These are phyloP conservation scores for Osmerus mordax DNA, from an alignment of 2,113 vertebrate species.

Conservation along the genomic window DNA sequence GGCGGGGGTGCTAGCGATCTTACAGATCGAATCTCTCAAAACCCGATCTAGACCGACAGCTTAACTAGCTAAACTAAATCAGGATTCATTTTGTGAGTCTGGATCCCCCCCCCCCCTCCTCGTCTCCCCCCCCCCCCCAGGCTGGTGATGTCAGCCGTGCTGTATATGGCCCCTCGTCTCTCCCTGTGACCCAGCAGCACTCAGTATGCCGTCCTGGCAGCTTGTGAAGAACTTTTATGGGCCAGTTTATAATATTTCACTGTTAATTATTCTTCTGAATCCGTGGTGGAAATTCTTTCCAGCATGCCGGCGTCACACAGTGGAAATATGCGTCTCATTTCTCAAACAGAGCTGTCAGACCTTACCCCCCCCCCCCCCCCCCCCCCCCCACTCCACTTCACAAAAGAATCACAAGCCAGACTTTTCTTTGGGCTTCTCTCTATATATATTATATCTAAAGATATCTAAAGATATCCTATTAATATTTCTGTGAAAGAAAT, in stretches of 20 bases:
- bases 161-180: no score
- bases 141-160: no score
- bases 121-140: no score
- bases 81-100: conserved; percentile 14
- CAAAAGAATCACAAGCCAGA: conserved; percentile 39
- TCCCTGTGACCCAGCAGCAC: conserved; percentile 15
- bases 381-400: conserved; percentile 34
- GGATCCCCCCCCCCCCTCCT: background rate
- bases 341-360: conserved; percentile 43
- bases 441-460: background rate
- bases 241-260: conserved; percentile 68
- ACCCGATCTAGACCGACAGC: background rate
- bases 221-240: conserved; percentile 44
- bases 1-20: background rate
- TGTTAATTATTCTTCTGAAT: conserved; percentile 59
- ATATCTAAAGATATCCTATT: background rate
- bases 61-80: conserved; percentile 15
- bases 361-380: conserved; percentile 19
- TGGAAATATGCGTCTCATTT: conserved; percentile 55
- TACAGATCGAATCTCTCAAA: background rate
- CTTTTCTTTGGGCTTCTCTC: background rate
- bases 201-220: conserved; percentile 48
- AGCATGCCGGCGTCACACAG: conserved; percentile 40
- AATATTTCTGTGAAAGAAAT: background rate
- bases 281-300: conserved; percentile 53